A percentile compares a stretch with the other conserved stretches of the same genome.
Evolutionary conservation across 2,888 invertebrate genomes (phyloP).

Genomic region (Cremastinae sp.): DNA sequence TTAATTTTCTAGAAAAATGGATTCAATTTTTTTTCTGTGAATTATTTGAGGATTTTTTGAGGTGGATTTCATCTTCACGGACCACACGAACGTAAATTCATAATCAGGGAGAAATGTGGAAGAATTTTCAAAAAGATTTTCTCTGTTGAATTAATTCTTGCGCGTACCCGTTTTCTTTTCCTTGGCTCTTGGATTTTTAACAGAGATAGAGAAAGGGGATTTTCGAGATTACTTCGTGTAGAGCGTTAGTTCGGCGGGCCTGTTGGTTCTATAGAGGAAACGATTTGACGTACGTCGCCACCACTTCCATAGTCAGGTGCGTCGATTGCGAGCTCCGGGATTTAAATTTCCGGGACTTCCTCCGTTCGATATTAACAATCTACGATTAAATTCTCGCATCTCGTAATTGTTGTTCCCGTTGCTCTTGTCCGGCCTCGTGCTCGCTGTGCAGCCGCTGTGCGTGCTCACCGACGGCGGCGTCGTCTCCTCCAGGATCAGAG

Average conservation of each 20-base stretch:
- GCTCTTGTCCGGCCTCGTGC: slow-evolving; percentile 82
- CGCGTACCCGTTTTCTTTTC: too few species aligned
- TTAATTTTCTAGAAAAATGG: too few species aligned
- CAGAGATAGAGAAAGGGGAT: slow-evolving; percentile 26
- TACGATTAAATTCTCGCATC: slow-evolving; percentile 86
- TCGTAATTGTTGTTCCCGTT: slow-evolving; percentile 91
- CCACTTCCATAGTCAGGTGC: slow-evolving; percentile 79
- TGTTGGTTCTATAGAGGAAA: slow-evolving; percentile 75
- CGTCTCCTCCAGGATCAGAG: slow-evolving; percentile 81
- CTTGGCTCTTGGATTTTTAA: neutral
- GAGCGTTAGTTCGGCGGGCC: slow-evolving; percentile 72
- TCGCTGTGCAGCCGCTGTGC: slow-evolving; percentile 70
- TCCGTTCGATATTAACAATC: slow-evolving; percentile 76
- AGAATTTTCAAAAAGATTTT: too few species aligned
- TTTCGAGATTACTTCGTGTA: slow-evolving; percentile 58
- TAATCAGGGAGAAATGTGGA: too few species aligned
- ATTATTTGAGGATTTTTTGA: too few species aligned
- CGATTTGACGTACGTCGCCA: slow-evolving; percentile 76
- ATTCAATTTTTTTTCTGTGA: too few species aligned
- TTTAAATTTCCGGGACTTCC: slow-evolving; percentile 80
- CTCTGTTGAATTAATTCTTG: too few species aligned
- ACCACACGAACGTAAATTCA: too few species aligned
- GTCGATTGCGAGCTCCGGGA: slow-evolving; percentile 77
- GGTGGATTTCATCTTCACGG: too few species aligned
- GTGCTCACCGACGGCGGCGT: slow-evolving; percentile 74